These are phyloP conservation scores for Melanitta fusca DNA, from an alignment of 2,797 vertebrate genomes.

Conservation along the genomic window DNA sequence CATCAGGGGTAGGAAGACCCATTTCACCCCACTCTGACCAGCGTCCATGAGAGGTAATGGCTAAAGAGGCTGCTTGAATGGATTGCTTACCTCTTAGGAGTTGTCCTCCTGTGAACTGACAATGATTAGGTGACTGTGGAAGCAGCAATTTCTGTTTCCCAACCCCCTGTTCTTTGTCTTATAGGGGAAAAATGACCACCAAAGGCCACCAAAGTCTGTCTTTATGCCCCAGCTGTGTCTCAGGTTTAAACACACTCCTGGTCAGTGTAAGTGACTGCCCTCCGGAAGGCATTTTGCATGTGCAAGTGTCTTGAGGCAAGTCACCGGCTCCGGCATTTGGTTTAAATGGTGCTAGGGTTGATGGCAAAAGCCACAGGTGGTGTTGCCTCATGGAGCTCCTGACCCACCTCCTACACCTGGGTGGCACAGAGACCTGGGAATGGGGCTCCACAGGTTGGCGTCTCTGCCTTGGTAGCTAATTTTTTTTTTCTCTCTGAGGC, in stretches of 20 bases:
- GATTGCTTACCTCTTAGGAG: background rate
- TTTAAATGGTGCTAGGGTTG: background rate
- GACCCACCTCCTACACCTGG: background rate
- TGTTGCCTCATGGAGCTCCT: background rate
- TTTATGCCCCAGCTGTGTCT: background rate
- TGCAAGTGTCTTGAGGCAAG: background rate
- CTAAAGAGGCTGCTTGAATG: background rate
- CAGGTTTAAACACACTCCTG: background rate
- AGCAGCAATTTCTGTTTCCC: background rate
- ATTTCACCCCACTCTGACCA: background rate
- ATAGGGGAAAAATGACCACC: rapidly evolving
- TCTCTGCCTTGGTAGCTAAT: background rate
- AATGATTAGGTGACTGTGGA: background rate
- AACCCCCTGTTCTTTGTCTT: background rate
- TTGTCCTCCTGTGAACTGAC: background rate
- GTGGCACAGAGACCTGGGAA: too few relatives aligned
- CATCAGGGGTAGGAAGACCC: background rate
- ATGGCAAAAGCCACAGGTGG: background rate
- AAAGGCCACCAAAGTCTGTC: background rate
- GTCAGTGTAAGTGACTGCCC: background rate
- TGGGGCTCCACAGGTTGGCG: rapidly evolving
- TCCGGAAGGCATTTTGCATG: background rate
- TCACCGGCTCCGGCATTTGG: background rate
- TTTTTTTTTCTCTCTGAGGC: background rate
- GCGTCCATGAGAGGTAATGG: background rate